Evolutionary conservation across 2,888 invertebrate species (phyloP).

Genomic region (Onthophagus sagittarius): DNA sequence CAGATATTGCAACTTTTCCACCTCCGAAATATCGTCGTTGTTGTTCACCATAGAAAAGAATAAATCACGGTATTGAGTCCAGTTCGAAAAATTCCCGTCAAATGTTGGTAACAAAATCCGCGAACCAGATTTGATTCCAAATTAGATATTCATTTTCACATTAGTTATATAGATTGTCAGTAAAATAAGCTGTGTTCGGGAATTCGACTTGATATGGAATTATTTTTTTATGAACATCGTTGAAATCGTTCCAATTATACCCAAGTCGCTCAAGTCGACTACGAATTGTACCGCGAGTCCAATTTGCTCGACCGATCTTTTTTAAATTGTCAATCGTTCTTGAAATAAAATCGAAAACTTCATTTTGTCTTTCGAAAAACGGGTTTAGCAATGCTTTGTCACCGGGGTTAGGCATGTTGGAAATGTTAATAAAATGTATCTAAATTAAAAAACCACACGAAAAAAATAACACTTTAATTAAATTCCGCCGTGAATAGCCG

Average conservation of each 20-base stretch:
- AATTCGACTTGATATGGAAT: not conserved
- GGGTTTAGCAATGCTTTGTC: not conserved
- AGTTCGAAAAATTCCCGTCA: not conserved
- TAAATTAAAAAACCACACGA: too few species aligned
- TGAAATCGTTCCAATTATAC: not conserved
- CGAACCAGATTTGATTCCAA: not conserved
- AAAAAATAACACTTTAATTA: too few species aligned
- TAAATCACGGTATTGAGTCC: not conserved
- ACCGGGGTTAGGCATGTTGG: not conserved
- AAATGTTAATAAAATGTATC: too few species aligned
- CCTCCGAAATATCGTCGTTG: constrained; percentile 14
- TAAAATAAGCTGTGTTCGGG: not conserved
- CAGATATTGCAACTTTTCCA: constrained; percentile 20
- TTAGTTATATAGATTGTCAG: not conserved
- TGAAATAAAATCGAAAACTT: not conserved
- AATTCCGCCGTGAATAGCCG: too few species aligned
- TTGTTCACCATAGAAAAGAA: constrained; percentile 17
- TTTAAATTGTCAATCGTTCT: not conserved
- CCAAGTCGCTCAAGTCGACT: not conserved
- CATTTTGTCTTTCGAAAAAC: not conserved
- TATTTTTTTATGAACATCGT: not conserved
- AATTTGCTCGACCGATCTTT: not conserved
- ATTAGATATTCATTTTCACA: not conserved
- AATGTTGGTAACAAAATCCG: not conserved
- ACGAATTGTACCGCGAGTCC: not conserved